phyloP scores from a whole-genome alignment of 2,888 invertebrate species.

The Drosophila koepferae region DNA sequence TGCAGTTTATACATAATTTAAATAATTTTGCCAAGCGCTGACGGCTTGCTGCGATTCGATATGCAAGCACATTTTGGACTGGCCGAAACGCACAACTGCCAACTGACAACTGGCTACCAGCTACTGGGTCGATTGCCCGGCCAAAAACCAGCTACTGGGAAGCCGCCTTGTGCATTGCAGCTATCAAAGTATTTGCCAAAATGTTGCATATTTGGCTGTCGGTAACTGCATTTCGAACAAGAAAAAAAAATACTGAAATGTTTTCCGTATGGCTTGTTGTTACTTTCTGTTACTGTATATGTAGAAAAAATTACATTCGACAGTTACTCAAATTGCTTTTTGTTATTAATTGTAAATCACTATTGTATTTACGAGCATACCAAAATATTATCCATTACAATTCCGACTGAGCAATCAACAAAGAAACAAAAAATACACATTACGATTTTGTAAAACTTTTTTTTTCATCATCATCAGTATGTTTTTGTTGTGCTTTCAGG shows the following conservation, averaged over 20 bases:
- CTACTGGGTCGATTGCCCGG: slow-evolving; percentile 6
- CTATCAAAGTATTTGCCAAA: slow-evolving; percentile 79
- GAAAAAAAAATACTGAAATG: slow-evolving; percentile 57
- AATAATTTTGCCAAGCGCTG: slow-evolving; percentile 65
- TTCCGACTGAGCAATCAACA: background rate
- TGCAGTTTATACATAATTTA: slow-evolving; percentile 75
- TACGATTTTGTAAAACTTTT: background rate
- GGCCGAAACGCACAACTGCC: slow-evolving; percentile 18
- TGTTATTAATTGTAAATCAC: background rate
- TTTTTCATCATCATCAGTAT: background rate
- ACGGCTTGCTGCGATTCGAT: slow-evolving; percentile 60
- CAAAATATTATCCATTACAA: background rate
- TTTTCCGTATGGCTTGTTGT: slow-evolving; percentile 30
- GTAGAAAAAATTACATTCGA: background rate
- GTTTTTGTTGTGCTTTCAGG: background rate
- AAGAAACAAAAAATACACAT: background rate
- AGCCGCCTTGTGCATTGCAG: slow-evolving; percentile 61
- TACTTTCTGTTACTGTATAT: slow-evolving; percentile 26
- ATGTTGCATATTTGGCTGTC: slow-evolving; percentile 75
- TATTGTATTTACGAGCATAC: background rate
- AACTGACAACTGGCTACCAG: slow-evolving; percentile 14
- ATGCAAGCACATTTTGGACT: slow-evolving; percentile 32
- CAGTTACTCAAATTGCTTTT: background rate
- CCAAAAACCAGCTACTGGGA: slow-evolving; percentile 14
- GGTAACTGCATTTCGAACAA: slow-evolving; percentile 62